Conservation (phyloP, 2,113 vertebrate species). For the Gambusia affinis region DNA sequence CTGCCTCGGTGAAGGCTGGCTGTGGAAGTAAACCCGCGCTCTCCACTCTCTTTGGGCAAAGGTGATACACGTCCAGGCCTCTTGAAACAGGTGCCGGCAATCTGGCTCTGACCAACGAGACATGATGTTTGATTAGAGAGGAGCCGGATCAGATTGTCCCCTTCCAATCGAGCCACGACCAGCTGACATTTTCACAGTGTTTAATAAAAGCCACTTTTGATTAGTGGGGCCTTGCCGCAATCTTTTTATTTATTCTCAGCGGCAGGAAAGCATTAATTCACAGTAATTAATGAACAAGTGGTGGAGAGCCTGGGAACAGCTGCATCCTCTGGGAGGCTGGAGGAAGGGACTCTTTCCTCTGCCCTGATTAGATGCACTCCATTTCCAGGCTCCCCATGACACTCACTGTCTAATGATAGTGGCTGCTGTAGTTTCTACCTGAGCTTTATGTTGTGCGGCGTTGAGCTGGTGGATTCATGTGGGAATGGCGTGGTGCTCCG, state of each 20-base stretch:
- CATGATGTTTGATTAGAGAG: slow-evolving; percentile 56
- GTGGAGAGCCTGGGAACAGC: slow-evolving; percentile 70
- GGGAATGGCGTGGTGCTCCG: not conserved
- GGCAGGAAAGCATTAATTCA: slow-evolving; percentile 75
- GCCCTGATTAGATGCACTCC: slow-evolving; percentile 73
- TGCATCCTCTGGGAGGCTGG: slow-evolving; percentile 71
- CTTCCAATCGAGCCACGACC: slow-evolving; percentile 51
- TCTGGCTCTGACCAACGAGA: slow-evolving; percentile 49
- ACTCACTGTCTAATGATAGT: slow-evolving; percentile 61
- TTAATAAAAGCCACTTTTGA: slow-evolving; percentile 76
- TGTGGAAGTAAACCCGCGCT: slow-evolving; percentile 34
- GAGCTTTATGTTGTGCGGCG: slow-evolving; percentile 14
- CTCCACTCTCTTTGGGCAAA: slow-evolving; percentile 32
- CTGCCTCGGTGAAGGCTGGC: slow-evolving; percentile 44
- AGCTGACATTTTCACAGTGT: slow-evolving; percentile 73
- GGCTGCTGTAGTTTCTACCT: slow-evolving; percentile 45
- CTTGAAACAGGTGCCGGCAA: slow-evolving; percentile 58
- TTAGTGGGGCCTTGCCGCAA: slow-evolving; percentile 62
- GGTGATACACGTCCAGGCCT: slow-evolving; percentile 50
- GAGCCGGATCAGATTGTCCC: slow-evolving; percentile 56
- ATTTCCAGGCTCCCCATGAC: slow-evolving; percentile 63
- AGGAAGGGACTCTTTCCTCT: slow-evolving; percentile 64
- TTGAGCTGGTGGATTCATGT: not conserved
- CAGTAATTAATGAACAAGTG: slow-evolving; percentile 77
- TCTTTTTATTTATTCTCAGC: slow-evolving; percentile 70